Percentiles rank a stretch among this genome's conserved stretches.
phyloP scores from a whole-genome alignment of 1,140 invertebrate genomes.

The Orius insidiosus region DNA sequence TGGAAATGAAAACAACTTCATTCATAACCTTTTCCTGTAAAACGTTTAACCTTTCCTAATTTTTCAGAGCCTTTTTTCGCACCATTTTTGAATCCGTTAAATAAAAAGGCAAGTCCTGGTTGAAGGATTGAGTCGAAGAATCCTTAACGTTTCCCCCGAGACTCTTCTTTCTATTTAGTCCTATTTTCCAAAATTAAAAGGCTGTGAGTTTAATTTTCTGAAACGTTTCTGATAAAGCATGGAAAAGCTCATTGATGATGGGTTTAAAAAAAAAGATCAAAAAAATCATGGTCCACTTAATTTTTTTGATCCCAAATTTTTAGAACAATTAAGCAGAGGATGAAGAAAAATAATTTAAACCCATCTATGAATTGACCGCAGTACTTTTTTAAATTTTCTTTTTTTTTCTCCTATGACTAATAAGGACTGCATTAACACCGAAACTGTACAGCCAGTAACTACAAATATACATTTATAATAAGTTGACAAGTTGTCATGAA shows the following conservation, averaged over 20 bases:
- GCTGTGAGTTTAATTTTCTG: too few species aligned
- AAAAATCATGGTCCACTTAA: too few species aligned
- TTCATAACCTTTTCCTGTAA: not conserved
- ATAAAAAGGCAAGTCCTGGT: not conserved
- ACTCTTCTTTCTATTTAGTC: not conserved
- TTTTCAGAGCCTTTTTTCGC: not conserved
- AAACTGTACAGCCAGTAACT: slow-evolving; percentile 17
- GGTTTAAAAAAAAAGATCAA: too few species aligned
- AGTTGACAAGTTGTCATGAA: slow-evolving; percentile 16
- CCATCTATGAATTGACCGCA: slow-evolving; percentile 15
- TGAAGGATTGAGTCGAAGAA: not conserved
- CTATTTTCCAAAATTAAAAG: not conserved
- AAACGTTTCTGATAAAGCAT: too few species aligned
- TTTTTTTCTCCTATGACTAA: slow-evolving; percentile 11
- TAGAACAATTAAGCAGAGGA: not conserved
- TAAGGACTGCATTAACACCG: slow-evolving; percentile 12
- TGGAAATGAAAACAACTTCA: not conserved
- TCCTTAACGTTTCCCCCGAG: slow-evolving; percentile 7
- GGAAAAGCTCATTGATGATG: too few species aligned
- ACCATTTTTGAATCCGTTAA: not conserved
- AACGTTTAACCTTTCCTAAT: not conserved
- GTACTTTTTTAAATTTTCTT: slow-evolving; percentile 1
- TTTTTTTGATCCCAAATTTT: slow-evolving; percentile 1
- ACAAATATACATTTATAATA: slow-evolving; percentile 17
- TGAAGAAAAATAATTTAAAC: not conserved